phyloP scores from a whole-genome alignment of 2,113 vertebrate genomes.

The Seriola aureovittata region DNA sequence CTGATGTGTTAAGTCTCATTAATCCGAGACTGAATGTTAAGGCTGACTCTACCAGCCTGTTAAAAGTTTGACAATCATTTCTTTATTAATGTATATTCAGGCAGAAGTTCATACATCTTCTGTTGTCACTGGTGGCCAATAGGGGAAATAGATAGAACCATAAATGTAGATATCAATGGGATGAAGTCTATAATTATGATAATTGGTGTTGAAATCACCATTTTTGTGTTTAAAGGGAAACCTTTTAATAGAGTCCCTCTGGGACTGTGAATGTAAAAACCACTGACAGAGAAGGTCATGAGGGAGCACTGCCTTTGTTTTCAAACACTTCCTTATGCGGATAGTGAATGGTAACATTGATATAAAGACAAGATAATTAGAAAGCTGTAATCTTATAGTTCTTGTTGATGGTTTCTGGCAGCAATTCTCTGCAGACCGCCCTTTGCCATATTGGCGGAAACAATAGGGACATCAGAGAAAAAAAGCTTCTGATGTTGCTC shows the following conservation, averaged over 20 bases:
- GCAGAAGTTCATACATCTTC: conserved; percentile 6
- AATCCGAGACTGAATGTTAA: conserved; percentile 35
- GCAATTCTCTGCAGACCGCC: conserved; percentile 1
- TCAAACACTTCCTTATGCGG: conserved; percentile 1
- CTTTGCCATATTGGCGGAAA: conserved; percentile 4
- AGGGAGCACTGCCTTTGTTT: conserved; percentile 21
- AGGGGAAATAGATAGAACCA: background rate
- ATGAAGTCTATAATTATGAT: conserved; percentile 24
- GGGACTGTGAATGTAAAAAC: conserved; percentile 2
- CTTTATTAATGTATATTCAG: conserved; percentile 23
- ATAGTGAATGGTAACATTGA: conserved; percentile 3
- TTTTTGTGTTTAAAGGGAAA: conserved; percentile 17
- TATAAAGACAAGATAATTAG: conserved; percentile 52
- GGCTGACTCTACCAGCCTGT: conserved; percentile 16
- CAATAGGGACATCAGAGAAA: conserved; percentile 6
- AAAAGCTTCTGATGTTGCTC: conserved; percentile 1
- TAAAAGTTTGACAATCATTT: conserved; percentile 36
- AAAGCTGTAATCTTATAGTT: conserved; percentile 19
- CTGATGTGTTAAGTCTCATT: conserved; percentile 57
- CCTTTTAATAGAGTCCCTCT: conserved; percentile 23
- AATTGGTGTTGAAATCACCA: conserved; percentile 12
- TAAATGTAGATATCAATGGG: background rate
- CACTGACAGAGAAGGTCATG: background rate
- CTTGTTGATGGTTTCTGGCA: conserved; percentile 34
- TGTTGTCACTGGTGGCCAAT: background rate